Percentiles rank a stretch among this genome's conserved stretches.
These are phyloP conservation scores for Lycaon pictus DNA, from an alignment of 2,113 vertebrate species.

Conservation along the genomic window DNA sequence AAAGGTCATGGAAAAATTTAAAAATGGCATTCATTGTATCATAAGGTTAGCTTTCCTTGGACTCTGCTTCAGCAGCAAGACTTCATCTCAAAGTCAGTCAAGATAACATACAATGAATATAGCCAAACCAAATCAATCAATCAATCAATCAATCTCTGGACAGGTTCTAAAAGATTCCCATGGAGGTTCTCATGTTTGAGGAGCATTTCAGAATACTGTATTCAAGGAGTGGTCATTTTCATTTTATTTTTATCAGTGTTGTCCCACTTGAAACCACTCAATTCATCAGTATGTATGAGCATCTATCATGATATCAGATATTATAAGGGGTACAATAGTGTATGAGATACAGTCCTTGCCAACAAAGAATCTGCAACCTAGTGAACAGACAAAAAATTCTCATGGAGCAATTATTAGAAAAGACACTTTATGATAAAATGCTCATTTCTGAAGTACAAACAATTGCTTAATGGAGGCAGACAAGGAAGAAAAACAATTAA, in stretches of 20 bases:
- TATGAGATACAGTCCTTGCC: not conserved
- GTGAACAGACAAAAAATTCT: not conserved
- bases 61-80: constrained; percentile 31
- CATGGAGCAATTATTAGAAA: constrained; percentile 20
- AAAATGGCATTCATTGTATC: not conserved
- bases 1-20: not conserved
- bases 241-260: constrained; percentile 15
- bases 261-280: not conserved
- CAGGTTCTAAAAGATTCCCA: not conserved
- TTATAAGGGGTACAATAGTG: not conserved
- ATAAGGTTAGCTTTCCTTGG: not conserved
- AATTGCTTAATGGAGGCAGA: not conserved
- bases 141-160: too few species aligned
- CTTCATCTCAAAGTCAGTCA: not conserved
- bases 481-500: not conserved
- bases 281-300: not conserved
- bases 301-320: not conserved
- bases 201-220: not conserved
- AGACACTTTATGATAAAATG: not conserved
- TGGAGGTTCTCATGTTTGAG: not conserved
- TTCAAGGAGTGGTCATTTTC: not conserved
- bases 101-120: not conserved
- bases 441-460: not conserved
- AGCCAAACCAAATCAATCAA: not conserved
- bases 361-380: constrained; percentile 32